Evolutionary conservation across 2,888 invertebrate genomes (phyloP).

Genomic region (Congeria kusceri): DNA sequence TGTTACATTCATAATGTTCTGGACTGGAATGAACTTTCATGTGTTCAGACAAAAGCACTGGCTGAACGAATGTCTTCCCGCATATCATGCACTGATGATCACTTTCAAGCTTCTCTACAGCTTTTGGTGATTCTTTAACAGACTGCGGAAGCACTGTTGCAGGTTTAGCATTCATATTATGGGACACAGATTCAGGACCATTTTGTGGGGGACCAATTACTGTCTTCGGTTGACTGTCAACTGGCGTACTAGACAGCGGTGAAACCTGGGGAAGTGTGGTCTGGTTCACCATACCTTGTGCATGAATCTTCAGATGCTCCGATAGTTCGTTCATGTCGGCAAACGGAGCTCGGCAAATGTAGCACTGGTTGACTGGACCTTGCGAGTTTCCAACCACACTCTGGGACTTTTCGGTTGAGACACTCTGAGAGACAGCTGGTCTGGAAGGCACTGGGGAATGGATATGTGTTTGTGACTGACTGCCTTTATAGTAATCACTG

Average conservation of each 20-base stretch:
- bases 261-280: background rate
- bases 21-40: constrained; percentile 35
- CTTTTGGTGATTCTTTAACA: background rate
- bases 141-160: background rate
- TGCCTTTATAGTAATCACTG: constrained; percentile 43
- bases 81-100: constrained; percentile 23
- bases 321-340: constrained; percentile 38
- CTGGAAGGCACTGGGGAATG: constrained; percentile 39
- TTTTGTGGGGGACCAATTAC: background rate
- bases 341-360: constrained; percentile 36
- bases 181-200: background rate
- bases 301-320: constrained; percentile 54
- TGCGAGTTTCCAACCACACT: too few species aligned
- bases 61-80: constrained; percentile 25
- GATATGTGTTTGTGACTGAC: constrained; percentile 49
- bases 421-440: background rate
- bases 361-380: background rate
- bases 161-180: background rate
- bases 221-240: background rate
- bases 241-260: too few species aligned
- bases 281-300: constrained; percentile 34
- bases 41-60: constrained; percentile 31
- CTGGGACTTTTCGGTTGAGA: too few species aligned
- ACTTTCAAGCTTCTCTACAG: background rate
- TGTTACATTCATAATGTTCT: constrained; percentile 46